Conservation (phyloP, 2,888 invertebrate species). For the Apoda limacodes region DNA sequence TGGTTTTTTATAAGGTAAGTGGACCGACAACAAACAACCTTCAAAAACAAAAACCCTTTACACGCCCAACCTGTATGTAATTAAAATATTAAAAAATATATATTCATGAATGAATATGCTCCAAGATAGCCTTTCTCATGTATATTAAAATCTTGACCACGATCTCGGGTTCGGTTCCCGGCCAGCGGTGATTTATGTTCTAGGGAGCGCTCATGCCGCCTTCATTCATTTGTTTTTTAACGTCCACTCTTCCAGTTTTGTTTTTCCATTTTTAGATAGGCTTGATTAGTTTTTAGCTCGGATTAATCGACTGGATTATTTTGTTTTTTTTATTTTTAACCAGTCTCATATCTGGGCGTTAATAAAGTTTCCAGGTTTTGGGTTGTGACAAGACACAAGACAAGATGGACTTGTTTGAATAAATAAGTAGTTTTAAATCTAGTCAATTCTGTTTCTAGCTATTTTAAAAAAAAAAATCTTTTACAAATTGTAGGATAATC, state of each 20-base stretch:
- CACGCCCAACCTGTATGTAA: constrained; percentile 53
- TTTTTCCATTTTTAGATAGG: constrained; percentile 50
- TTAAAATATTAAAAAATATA: constrained; percentile 54
- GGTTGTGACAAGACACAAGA: constrained; percentile 1
- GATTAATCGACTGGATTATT: constrained; percentile 40
- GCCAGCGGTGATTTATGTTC: constrained; percentile 54
- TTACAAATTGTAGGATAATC: too few species aligned
- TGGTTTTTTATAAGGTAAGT: too few species aligned
- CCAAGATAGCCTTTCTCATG: constrained; percentile 49
- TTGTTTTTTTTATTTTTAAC: constrained; percentile 25
- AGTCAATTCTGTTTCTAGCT: too few species aligned
- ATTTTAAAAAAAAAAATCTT: too few species aligned
- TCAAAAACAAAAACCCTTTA: constrained; percentile 34
- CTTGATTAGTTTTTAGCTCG: constrained; percentile 63
- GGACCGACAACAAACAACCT: too few species aligned
- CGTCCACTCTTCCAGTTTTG: constrained; percentile 30
- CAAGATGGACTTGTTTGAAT: too few species aligned
- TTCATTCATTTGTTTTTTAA: constrained; percentile 65
- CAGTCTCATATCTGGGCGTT: constrained; percentile 24
- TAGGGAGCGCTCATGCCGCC: constrained; percentile 44
- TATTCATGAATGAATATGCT: constrained; percentile 55
- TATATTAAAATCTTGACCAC: constrained; percentile 59
- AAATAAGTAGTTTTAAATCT: too few species aligned
- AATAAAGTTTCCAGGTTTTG: constrained; percentile 17
- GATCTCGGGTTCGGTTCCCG: constrained; percentile 44